Conservation (phyloP, 2,888 invertebrate genomes). For the Corythucha ciliata region DNA sequence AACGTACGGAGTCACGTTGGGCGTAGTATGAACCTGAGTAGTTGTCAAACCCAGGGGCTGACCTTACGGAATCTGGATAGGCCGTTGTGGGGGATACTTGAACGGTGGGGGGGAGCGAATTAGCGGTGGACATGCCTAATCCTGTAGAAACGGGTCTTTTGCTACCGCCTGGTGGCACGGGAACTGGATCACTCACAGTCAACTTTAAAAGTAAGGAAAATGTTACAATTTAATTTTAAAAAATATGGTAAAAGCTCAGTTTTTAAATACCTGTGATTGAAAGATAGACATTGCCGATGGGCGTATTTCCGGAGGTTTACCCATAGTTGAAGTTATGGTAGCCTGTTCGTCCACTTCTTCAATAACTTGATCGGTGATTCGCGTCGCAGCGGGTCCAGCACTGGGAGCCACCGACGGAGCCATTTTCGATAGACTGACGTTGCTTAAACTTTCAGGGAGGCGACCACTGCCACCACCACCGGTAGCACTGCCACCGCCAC, state of each 20-base stretch:
- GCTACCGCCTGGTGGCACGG: slow-evolving; percentile 54
- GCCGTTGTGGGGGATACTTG: slow-evolving; percentile 26
- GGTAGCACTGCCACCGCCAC: too few species aligned
- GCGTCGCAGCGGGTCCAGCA: slow-evolving; percentile 26
- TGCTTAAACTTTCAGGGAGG: slow-evolving; percentile 31
- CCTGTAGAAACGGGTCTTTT: slow-evolving; percentile 50
- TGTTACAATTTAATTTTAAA: not conserved
- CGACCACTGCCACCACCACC: too few species aligned
- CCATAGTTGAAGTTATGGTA: slow-evolving; percentile 61
- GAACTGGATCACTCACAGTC: slow-evolving; percentile 44
- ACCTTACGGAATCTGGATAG: slow-evolving; percentile 33
- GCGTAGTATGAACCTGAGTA: slow-evolving; percentile 31
- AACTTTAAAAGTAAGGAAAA: slow-evolving; percentile 4
- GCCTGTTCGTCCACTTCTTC: slow-evolving; percentile 62
- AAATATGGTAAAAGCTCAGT: not conserved
- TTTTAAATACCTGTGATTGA: slow-evolving; percentile 13
- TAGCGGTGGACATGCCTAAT: slow-evolving; percentile 17
- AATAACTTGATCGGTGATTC: slow-evolving; percentile 58
- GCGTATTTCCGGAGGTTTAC: slow-evolving; percentile 29
- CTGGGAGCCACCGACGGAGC: slow-evolving; percentile 17
- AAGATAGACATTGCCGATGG: slow-evolving; percentile 35
- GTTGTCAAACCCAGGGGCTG: slow-evolving; percentile 29
- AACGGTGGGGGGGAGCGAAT: slow-evolving; percentile 31
- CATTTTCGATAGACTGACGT: slow-evolving; percentile 30
- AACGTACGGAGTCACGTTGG: slow-evolving; percentile 32